Conservation (phyloP, 1,140 invertebrate species). For the Drosophila sucinea region DNA sequence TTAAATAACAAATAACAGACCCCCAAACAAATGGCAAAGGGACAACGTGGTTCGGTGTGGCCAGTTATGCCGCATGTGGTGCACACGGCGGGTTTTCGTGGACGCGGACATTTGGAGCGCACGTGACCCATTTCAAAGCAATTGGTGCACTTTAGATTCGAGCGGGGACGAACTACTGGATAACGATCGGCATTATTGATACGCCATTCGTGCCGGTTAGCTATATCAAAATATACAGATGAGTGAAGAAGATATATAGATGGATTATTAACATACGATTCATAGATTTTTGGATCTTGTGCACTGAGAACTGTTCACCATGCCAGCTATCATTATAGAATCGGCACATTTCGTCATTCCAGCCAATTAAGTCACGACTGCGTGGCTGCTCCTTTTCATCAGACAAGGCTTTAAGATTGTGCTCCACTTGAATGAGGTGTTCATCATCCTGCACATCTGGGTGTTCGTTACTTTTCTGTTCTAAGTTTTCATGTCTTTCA, state of each 20-base stretch:
- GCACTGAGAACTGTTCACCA: slow-evolving; percentile 85
- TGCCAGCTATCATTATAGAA: slow-evolving; percentile 87
- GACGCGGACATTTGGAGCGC: slow-evolving; percentile 84
- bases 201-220: slow-evolving; percentile 52
- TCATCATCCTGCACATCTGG: not conserved
- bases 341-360: slow-evolving; percentile 84
- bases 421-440: slow-evolving; percentile 34
- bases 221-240: slow-evolving; percentile 20
- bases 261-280: slow-evolving; percentile 25
- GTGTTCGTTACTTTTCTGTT: slow-evolving; percentile 1
- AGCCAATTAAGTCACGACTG: slow-evolving; percentile 61
- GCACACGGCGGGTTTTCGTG: slow-evolving; percentile 84
- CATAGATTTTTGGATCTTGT: slow-evolving; percentile 68
- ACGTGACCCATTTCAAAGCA: slow-evolving; percentile 85
- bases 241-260: not conserved
- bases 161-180: slow-evolving; percentile 46
- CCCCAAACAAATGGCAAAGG: slow-evolving; percentile 87
- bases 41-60: slow-evolving; percentile 86
- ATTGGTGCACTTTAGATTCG: slow-evolving; percentile 84
- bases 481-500: slow-evolving; percentile 1
- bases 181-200: slow-evolving; percentile 80
- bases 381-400: slow-evolving; percentile 28
- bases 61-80: slow-evolving; percentile 86
- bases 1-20: slow-evolving; percentile 82
- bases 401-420: slow-evolving; percentile 27